Evolutionary conservation across 2,797 vertebrate species (phyloP).

Genomic region (Macropus fuliginosus): DNA sequence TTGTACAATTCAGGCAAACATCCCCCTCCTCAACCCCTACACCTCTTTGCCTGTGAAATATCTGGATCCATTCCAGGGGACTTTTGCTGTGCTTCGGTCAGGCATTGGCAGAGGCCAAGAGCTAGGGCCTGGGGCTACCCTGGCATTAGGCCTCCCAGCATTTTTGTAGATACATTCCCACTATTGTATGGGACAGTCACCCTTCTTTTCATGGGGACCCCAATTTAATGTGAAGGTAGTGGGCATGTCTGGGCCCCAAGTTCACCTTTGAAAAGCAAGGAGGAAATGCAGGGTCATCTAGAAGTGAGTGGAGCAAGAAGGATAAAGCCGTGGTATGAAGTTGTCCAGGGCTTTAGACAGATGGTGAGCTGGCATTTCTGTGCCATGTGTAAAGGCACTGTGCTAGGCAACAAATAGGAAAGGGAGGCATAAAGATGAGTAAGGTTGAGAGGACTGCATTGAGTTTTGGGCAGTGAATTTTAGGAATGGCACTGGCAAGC

Average conservation of each 20-base stretch:
- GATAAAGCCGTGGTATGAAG: neutral
- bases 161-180: neutral
- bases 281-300: neutral
- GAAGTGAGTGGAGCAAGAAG: neutral
- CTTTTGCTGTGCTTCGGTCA: neutral
- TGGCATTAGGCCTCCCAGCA: neutral
- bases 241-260: neutral
- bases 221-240: neutral
- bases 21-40: neutral
- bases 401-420: neutral
- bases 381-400: neutral
- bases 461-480: neutral
- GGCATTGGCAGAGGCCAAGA: neutral
- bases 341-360: neutral
- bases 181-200: neutral
- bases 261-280: neutral
- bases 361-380: neutral
- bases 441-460: neutral
- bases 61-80: neutral
- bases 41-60: neutral
- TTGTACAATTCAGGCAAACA: neutral
- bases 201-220: neutral
- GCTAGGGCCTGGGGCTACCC: neutral
- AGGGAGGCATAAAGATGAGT: neutral
- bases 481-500: neutral